These are phyloP conservation scores for Pipistrellus nathusii DNA, from an alignment of 2,797 vertebrate genomes.

Conservation along the genomic window DNA sequence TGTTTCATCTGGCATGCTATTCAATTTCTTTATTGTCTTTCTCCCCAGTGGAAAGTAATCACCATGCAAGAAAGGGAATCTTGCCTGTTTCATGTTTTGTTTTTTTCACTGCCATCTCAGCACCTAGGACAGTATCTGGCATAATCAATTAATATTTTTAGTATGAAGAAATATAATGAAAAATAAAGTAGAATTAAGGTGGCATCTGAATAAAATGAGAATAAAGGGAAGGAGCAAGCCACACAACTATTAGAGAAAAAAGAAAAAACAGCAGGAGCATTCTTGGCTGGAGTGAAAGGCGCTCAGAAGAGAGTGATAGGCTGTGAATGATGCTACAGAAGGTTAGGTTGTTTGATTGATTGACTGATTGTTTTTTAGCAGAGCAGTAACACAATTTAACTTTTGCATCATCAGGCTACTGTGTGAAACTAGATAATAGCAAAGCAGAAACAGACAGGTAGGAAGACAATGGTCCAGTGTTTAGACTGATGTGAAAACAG, in stretches of 20 bases:
- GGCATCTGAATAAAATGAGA: background rate
- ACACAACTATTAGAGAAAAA: background rate
- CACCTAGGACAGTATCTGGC: background rate
- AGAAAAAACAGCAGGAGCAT: background rate
- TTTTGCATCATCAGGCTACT: background rate
- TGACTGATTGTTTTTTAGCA: background rate
- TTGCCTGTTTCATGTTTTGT: background rate
- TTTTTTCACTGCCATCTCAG: background rate
- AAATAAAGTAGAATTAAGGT: constrained; percentile 3
- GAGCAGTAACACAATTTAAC: background rate
- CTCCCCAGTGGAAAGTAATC: constrained; percentile 12
- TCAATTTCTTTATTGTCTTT: constrained; percentile 30
- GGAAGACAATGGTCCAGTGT: background rate
- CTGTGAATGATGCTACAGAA: background rate
- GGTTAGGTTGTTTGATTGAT: background rate
- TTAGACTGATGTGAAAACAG: background rate
- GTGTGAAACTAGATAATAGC: background rate
- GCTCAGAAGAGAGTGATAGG: too few species aligned
- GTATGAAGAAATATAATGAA: constrained; percentile 32
- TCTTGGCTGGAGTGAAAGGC: background rate
- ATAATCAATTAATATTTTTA: background rate
- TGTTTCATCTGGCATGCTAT: background rate
- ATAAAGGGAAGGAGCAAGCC: constrained; percentile 19
- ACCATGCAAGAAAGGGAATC: constrained; percentile 6
- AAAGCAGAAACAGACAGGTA: background rate